phyloP scores from a whole-genome alignment of 2,113 vertebrate genomes.

The Riparia riparia region DNA sequence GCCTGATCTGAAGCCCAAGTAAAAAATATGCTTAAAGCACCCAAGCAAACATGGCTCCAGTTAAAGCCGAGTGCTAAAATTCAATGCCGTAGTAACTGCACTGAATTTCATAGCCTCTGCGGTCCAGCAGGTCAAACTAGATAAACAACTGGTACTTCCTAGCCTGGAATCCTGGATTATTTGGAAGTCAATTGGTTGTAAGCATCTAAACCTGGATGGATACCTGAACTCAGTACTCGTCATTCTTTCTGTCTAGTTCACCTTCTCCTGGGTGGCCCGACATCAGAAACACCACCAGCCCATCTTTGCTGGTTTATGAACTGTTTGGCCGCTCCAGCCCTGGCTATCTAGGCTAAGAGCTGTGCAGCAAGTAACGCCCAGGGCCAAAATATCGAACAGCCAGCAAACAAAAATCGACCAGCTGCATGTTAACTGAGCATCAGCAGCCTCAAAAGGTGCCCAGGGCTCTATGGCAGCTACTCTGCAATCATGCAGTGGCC shows the following conservation, averaged over 20 bases:
- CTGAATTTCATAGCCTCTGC: not conserved
- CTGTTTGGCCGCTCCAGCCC: not conserved
- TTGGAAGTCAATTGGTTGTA: not conserved
- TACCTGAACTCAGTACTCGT: accelerated
- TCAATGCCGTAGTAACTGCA: not conserved
- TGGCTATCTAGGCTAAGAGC: not conserved
- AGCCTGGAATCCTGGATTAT: not conserved
- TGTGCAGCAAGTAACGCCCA: accelerated
- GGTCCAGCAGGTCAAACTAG: not conserved
- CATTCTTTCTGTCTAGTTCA: not conserved
- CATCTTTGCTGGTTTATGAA: not conserved
- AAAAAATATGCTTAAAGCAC: not conserved
- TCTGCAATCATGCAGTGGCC: not conserved
- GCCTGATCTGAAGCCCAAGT: not conserved
- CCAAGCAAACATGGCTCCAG: not conserved
- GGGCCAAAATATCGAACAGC: not conserved
- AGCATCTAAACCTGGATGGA: not conserved
- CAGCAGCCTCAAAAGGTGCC: not conserved
- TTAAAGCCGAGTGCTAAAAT: not conserved
- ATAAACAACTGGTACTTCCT: not conserved
- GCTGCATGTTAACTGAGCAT: not conserved
- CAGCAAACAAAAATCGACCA: not conserved
- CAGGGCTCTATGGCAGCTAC: accelerated
- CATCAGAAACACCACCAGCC: not conserved
- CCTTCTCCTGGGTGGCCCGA: not conserved